Evolutionary conservation across 2,888 invertebrate species (phyloP), one percentile per base, ranked within the genome.

Genomic region (Oscheius sp.): DNA sequence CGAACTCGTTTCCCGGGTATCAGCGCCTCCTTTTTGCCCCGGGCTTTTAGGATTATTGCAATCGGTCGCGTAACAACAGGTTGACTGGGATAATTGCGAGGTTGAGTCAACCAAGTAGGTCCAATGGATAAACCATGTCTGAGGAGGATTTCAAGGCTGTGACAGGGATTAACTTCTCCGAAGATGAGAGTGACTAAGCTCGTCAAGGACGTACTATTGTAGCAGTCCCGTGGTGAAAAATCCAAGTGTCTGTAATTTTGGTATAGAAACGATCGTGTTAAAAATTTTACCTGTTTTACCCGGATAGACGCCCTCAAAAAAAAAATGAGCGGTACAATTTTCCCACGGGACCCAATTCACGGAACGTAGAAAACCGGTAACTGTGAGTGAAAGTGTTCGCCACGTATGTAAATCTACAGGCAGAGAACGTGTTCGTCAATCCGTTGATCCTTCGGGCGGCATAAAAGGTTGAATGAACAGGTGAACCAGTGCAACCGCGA

Each of bases 361-460:
- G 66, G 52, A 66, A 49, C 52, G 12, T 27, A 25, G 18, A 21
- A 66, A 66, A 49, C 66, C 52, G 66, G 49, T 52, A 29, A 23
- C 52, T 49, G 7, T 0, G 35, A 52, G 49, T 66, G 66, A 66
- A 66, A 66, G 66, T 66, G 66, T 66, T 66, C 66, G 66, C 66
- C 66, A 66, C 66, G 66, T 66, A 66, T 66, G 66, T 66, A 66
- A 66, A 66, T 49, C 66, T 66, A 52, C n/a, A 66, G 52, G n/a
- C n/a, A 27, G n/a, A 66, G 66, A 66, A 66, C 66, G 66, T 66
- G 66, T 66, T 66, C 52, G 52, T 9, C 66, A 66, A 66, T 66
- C 66, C 66, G 25, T 52, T 66, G 66, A 66, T 66, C 66, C 66
- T 35, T 61, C 52, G 66, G 52, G 52, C 66, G 66, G 52, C 66